phyloP scores from a whole-genome alignment of 2,797 vertebrate genomes.

The Mareca strepera region DNA sequence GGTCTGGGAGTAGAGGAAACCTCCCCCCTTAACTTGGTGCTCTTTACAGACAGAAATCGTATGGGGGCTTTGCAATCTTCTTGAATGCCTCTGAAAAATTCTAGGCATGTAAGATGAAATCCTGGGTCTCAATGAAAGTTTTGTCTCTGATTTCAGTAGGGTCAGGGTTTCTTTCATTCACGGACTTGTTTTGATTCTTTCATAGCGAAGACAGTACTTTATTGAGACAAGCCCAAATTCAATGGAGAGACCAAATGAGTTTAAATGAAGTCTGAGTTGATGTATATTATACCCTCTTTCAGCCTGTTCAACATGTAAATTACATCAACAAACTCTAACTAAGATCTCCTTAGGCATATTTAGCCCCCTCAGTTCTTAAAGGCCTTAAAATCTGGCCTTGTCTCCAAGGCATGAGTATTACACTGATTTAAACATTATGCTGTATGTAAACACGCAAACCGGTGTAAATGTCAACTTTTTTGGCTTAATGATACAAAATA shows the following conservation, averaged over 20 bases:
- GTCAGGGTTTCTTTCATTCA: slow-evolving; percentile 48
- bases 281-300: not conserved
- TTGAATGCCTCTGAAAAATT: slow-evolving; percentile 58
- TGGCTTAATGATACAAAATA: not conserved
- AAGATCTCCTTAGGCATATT: not conserved
- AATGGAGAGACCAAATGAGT: not conserved
- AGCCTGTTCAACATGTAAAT: not conserved
- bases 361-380: not conserved
- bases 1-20: not conserved
- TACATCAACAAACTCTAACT: not conserved
- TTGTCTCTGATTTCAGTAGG: slow-evolving; percentile 43
- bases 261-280: slow-evolving; percentile 17
- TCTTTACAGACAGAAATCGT: not conserved
- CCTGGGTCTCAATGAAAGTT: slow-evolving; percentile 53
- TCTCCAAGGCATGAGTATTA: not conserved
- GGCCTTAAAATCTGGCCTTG: not conserved
- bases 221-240: slow-evolving; percentile 48
- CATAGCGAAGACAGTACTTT: slow-evolving; percentile 53
- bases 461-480: not conserved
- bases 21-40: not conserved
- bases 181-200: slow-evolving; percentile 59
- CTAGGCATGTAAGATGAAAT: slow-evolving; percentile 56
- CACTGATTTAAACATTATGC: not conserved
- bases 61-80: not conserved
- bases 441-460: not conserved